Evolutionary conservation across 2,797 vertebrate species (phyloP), one percentile per base, ranked within the genome.

Genomic region (Scleropages formosus): DNA sequence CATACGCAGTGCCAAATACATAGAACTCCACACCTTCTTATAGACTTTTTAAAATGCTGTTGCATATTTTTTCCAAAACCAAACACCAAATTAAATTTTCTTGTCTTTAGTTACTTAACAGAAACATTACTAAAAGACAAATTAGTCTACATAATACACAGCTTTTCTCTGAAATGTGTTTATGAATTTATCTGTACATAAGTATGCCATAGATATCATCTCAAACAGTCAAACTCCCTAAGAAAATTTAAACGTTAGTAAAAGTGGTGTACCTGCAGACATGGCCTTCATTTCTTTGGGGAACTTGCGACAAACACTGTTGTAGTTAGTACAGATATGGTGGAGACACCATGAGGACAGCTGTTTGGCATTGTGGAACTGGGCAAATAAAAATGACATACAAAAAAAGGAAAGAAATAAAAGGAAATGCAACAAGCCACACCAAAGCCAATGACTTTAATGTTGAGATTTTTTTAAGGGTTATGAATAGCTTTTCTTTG

Each of bases 281-380:
- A 96, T 96, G 83, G 86, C 89, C 86, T 96, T 96, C 95, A 97
- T 96, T 82, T 96, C 94, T 73, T 95, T 94, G 74, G 95, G 95
- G 82, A 95, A 96, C 85, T 95, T 95, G 87, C 94, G 94, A 84
- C 95, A 96, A 78, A 96, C 93, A 68, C 93, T 92, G 77, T 97
- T 96, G 87, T 96, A 97, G 88, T 96, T 96, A 83, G 95, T 97
- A 88, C 94, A 96, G 91, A 97, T 94, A 89, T 95, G 94, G 83
- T 97, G 95, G 69, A 96, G 93, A 88, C 95, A 96, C 95, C 95
- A 97, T 15, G 90, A 88, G 0, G 93, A 93, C 44, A 96, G 82
- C 79, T 97, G 95, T 85, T 87, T 93, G 70, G 93, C 94, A 69
- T 95, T 96, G 84, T 97, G 95, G 84, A 97, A 95, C 95, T 96